phyloP scores from a whole-genome alignment of 2,113 vertebrate species.

The Ailurus styani region DNA sequence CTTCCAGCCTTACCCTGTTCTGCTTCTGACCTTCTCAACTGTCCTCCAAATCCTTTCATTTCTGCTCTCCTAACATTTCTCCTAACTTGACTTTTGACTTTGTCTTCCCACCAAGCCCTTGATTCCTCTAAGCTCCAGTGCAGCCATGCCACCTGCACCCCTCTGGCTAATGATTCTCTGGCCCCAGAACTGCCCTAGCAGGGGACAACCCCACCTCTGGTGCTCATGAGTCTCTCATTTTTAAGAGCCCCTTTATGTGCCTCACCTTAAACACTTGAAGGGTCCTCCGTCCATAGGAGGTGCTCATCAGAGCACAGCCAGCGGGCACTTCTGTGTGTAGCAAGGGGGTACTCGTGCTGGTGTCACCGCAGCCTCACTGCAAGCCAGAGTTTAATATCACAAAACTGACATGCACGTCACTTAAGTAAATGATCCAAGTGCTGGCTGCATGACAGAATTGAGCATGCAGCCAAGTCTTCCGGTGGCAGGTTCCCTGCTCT shows the following conservation, averaged over 20 bases:
- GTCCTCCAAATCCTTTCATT: background rate
- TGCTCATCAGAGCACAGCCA: background rate
- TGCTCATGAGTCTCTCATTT: background rate
- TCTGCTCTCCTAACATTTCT: background rate
- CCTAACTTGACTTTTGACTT: background rate
- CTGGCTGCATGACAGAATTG: background rate
- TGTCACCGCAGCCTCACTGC: background rate
- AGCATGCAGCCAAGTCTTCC: background rate
- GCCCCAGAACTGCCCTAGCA: background rate
- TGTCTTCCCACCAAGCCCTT: background rate
- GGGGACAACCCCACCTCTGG: background rate
- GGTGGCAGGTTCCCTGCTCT: background rate
- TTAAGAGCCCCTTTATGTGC: background rate
- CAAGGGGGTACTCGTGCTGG: background rate
- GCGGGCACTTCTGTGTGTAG: background rate
- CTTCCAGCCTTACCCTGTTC: fast-evolving
- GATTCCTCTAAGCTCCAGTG: background rate
- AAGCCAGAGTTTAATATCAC: background rate
- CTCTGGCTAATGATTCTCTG: background rate
- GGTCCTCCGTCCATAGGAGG: background rate
- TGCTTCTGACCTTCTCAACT: background rate
- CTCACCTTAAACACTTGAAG: background rate
- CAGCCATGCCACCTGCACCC: too few species aligned
- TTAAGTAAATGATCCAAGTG: background rate
- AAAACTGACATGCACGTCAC: background rate